Evolutionary conservation across 1,140 invertebrate genomes (phyloP), one percentile per base, ranked within the genome.

Genomic region (Stegodyphus mimosarum): DNA sequence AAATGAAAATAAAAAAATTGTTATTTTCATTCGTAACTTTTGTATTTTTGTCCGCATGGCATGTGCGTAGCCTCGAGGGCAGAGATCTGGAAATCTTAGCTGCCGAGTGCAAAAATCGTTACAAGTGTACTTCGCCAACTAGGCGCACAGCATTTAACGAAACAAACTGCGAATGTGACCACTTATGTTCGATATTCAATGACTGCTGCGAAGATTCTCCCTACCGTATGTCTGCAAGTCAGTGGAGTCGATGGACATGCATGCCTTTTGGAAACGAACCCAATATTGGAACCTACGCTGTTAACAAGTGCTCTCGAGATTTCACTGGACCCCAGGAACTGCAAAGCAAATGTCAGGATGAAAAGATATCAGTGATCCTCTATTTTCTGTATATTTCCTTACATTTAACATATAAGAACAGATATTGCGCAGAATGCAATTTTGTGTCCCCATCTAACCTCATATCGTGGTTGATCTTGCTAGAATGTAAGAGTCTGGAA

Each of bases 391-490:
- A 89, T 67, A 88, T 89, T 50, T 73, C 71, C 6, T 87, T 89
- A 0, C 89, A 91, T 6, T 86, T 91, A n/a, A 92, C 92, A 0
- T 93, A 92, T 88, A 89, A 89, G 75, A 93, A 93, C 87, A 88
- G 90, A n/a, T 92, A 90, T 88, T 93, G 93, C 87, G 92, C 93
- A 0, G 67, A 91, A 6, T 93, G 93, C 87, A 91, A 93, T 88
- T n/a, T 64, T 7, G 83, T 49, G 0, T n/a, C 0, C 9, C 33
- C 4, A 33, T 50, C 2, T 15, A 48, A 0, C 9, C 3, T 9
- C 7, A 51, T n/a, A 15, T 52, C 52, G 9, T 74, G 55, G 55
- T 13, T 18, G 3, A 66, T 74, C 7, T n/a, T 49, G 13, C 17
- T 71, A 48, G 18, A 48, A 6, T 71, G n/a, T 33, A 50, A 66